These are phyloP conservation scores for Eristalis intricaria DNA, from an alignment of 2,888 invertebrate genomes.

Conservation along the genomic window DNA sequence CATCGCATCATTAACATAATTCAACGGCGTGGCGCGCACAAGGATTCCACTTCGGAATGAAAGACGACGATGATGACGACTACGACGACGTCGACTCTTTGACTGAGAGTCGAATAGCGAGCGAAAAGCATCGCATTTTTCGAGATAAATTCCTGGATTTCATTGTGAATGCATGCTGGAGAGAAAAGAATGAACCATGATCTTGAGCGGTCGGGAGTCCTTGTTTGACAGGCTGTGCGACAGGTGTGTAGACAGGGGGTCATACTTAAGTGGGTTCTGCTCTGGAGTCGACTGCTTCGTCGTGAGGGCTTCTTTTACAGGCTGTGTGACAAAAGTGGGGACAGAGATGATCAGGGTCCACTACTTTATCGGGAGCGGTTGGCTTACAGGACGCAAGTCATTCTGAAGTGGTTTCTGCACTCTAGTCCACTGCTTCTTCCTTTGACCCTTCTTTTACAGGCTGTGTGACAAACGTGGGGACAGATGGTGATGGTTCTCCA, in stretches of 20 bases:
- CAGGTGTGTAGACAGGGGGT: neutral
- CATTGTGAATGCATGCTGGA: slow-evolving; percentile 21
- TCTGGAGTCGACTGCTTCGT: too few species aligned
- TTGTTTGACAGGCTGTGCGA: slow-evolving; percentile 14
- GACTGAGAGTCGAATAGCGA: neutral
- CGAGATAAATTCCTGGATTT: slow-evolving; percentile 42
- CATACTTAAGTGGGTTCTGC: neutral
- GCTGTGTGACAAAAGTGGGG: too few species aligned
- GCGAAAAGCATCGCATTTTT: slow-evolving; percentile 32
- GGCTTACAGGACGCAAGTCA: too few species aligned
- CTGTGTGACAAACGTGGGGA: too few species aligned
- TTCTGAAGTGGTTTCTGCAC: too few species aligned
- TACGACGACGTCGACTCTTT: neutral
- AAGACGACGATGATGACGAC: neutral
- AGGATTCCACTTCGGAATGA: slow-evolving; percentile 54
- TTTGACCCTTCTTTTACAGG: too few species aligned
- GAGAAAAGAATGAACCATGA: slow-evolving; percentile 16
- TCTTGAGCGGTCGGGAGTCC: slow-evolving; percentile 16
- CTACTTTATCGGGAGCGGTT: too few species aligned
- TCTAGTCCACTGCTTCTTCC: too few species aligned
- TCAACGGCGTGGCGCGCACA: slow-evolving; percentile 42
- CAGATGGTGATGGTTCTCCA: too few species aligned
- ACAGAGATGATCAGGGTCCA: too few species aligned
- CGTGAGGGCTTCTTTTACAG: too few species aligned
- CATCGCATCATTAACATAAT: slow-evolving; percentile 70